phyloP scores from a whole-genome alignment of 1,140 invertebrate genomes.

The Gonioctena quinquepunctata region DNA sequence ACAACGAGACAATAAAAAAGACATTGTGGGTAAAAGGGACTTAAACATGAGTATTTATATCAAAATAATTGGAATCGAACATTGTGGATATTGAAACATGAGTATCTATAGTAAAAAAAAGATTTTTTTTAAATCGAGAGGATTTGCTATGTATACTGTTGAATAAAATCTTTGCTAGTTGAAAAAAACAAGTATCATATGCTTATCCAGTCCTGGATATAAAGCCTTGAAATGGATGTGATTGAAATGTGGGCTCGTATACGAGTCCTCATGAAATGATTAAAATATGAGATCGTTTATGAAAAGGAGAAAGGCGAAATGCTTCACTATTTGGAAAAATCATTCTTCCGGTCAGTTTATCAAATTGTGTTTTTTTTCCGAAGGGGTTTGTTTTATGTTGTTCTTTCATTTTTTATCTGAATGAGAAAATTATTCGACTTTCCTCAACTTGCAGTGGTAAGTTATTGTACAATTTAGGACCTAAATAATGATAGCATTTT shows the following conservation, averaged over 20 bases:
- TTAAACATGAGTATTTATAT: not conserved
- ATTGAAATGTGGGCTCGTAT: too few species aligned
- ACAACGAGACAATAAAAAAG: not conserved
- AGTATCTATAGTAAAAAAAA: not conserved
- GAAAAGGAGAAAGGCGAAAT: too few species aligned
- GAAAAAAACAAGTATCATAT: not conserved
- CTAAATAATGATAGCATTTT: not conserved
- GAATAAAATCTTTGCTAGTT: too few species aligned
- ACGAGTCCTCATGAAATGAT: not conserved
- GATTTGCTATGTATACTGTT: too few species aligned
- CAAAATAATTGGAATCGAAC: not conserved
- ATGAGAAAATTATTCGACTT: not conserved
- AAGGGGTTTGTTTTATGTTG: not conserved
- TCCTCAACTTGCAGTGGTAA: not conserved
- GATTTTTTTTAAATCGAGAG: too few species aligned
- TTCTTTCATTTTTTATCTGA: not conserved
- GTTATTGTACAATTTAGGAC: too few species aligned
- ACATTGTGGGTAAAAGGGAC: not conserved
- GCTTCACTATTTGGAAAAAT: not conserved
- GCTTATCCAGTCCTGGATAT: not conserved
- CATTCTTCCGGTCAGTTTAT: not conserved
- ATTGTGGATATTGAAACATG: not conserved
- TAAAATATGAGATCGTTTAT: not conserved
- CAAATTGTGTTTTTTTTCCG: not conserved
- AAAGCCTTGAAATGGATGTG: too few species aligned